Evolutionary conservation across 1,140 invertebrate genomes (phyloP), one percentile per base, ranked within the genome.

Genomic region (Orussus abietinus): DNA sequence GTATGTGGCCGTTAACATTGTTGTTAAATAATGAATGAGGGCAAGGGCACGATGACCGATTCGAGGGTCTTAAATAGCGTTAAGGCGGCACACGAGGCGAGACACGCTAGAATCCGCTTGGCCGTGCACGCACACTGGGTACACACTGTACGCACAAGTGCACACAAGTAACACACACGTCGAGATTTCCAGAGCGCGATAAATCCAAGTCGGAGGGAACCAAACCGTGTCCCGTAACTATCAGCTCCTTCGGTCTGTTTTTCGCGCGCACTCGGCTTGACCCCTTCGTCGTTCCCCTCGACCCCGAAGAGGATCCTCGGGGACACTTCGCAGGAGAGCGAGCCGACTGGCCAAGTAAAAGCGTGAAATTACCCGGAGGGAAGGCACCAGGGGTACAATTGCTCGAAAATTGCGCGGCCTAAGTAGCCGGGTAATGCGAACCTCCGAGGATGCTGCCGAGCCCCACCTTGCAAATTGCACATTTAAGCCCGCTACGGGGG

Each of bases 331-430:
- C 54, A 59, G 42, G 47, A 59, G 57, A 61, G 51, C 57, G 57
- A 59, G 44, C 47, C 45, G 45, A 38, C 45, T 55, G 47, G 17
- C 49, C 47, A 48, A 54, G 64, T 69, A 69, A 69, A 69, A 69
- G 66, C 63, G 64, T 69, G 62, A 69, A 69, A 69, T 69, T 69
- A 58, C 56, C 45, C n/a, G n/a, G n/a, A n/a, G n/a, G n/a, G n/a
- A n/a, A n/a, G 50, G 48, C 47, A 53, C 53, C 49, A 31, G 28
- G 47, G 45, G 38, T 51, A 47, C 64, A 64, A 64, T 64, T 57
- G 47, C 47, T 52, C 47, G 52, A 55, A 57, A 62, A 64, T 61
- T 62, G 51, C 57, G 53, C 19, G 35, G 26, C 35, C 51, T 40
- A 31, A 57, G 52, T 57, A 54, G 52, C 53, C 39, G 47, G 47